A percentile compares a stretch with the other conserved stretches of the same genome.
Evolutionary conservation across 2,888 invertebrate genomes (phyloP).

Genomic region (Heteromyza rotundicornis): DNA sequence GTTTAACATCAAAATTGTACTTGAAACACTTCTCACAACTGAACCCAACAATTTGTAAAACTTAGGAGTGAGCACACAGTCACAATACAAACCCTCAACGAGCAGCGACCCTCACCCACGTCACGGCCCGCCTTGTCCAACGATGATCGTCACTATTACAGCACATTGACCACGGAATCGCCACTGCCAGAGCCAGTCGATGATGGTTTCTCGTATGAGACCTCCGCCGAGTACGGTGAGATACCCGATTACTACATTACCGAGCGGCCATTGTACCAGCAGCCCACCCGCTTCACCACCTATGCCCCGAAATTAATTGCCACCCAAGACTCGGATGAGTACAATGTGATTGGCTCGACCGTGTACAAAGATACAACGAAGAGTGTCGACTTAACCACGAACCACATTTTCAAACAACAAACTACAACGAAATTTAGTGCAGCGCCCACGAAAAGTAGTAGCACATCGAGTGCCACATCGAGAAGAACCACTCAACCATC

Average conservation of each 20-base stretch:
- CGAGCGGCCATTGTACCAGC: constrained; percentile 25
- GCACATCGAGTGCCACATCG: constrained; percentile 63
- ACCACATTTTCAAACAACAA: constrained; percentile 27
- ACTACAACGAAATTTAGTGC: constrained; percentile 40
- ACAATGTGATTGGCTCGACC: constrained; percentile 39
- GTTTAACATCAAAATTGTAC: constrained; percentile 17
- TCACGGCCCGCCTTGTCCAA: constrained; percentile 31
- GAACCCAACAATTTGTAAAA: constrained; percentile 9
- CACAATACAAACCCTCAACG: constrained; percentile 43
- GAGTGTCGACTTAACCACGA: constrained; percentile 61
- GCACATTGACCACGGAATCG: constrained; percentile 39
- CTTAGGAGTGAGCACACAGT: constrained; percentile 47
- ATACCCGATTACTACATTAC: constrained; percentile 40
- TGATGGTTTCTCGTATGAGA: constrained; percentile 42
- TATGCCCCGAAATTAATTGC: constrained; percentile 32
- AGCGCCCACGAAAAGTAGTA: constrained; percentile 53
- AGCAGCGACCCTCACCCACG: constrained; percentile 36
- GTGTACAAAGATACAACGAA: constrained; percentile 59
- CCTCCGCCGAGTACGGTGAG: constrained; percentile 37
- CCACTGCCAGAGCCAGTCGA: constrained; percentile 18
- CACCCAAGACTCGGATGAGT: constrained; percentile 41
- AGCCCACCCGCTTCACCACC: constrained; percentile 26
- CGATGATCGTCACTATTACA: constrained; percentile 45
- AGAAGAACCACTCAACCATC: constrained; percentile 38
- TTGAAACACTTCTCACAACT: constrained; percentile 17